Conservation (phyloP, 2,888 invertebrate genomes). For the Endotricha flammealis region DNA sequence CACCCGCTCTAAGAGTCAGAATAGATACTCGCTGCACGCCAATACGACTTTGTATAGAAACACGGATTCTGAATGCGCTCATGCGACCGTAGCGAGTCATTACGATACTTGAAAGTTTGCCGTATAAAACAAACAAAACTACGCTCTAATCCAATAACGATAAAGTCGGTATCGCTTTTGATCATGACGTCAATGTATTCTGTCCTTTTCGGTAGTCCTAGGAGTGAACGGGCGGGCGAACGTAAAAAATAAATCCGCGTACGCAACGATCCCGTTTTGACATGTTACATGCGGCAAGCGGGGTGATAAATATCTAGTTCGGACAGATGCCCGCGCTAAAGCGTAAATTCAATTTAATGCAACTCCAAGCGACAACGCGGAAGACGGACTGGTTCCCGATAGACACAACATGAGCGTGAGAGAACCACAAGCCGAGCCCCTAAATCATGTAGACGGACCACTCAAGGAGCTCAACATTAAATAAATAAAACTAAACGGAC, state of each 20-base stretch:
- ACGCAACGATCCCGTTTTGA: conserved; percentile 62
- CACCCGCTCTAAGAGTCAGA: conserved; percentile 26
- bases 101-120: conserved; percentile 65
- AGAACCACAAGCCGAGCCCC: conserved; percentile 47
- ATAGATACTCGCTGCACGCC: conserved; percentile 18
- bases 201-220: conserved; percentile 42
- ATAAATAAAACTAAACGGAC: conserved; percentile 37
- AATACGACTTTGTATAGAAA: conserved; percentile 41
- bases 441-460: conserved; percentile 57
- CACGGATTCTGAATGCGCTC: conserved; percentile 62
- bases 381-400: conserved; percentile 34
- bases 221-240: conserved; percentile 39
- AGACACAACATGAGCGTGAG: conserved; percentile 44
- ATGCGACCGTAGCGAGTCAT: conserved; percentile 75
- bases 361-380: conserved; percentile 46
- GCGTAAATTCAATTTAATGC: conserved; percentile 44
- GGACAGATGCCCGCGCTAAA: conserved; percentile 45
- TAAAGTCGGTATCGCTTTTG: conserved; percentile 47
- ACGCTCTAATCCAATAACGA: conserved; percentile 47
- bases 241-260: conserved; percentile 60
- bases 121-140: conserved; percentile 48
- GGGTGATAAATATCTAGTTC: conserved; percentile 64
- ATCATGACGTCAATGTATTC: conserved; percentile 27
- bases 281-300: conserved; percentile 55
- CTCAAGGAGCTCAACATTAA: conserved; percentile 38